Evolutionary conservation across 2,797 vertebrate species (phyloP).

Genomic region (Thunnus albacares): DNA sequence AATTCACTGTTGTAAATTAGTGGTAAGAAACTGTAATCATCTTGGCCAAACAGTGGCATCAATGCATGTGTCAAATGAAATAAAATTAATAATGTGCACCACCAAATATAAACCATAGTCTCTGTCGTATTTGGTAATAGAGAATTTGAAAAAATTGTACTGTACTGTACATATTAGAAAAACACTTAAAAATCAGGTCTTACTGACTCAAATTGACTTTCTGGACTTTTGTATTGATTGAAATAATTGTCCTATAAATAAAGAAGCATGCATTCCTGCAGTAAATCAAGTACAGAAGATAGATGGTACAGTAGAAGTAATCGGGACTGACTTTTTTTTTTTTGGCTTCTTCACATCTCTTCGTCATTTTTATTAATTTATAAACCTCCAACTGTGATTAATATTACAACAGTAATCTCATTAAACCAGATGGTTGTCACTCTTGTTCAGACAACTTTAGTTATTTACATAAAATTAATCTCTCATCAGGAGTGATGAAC

Average conservation of each 20-base stretch:
- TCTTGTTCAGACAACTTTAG: background rate
- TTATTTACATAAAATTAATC: slow-evolving; percentile 43
- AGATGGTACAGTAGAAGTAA: background rate
- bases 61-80: background rate
- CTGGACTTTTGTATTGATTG: too few species aligned
- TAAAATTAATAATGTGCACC: background rate
- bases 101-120: background rate
- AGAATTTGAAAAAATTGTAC: background rate
- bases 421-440: slow-evolving; percentile 21
- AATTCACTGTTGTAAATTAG: too few species aligned
- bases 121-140: background rate
- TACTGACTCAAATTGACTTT: too few species aligned
- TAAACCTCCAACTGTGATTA: slow-evolving; percentile 1
- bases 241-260: too few species aligned
- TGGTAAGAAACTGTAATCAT: too few species aligned
- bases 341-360: background rate
- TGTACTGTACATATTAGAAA: too few species aligned
- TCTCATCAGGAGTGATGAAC: slow-evolving; percentile 14
- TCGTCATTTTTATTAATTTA: background rate
- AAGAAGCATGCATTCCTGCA: too few species aligned
- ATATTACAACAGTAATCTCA: slow-evolving; percentile 17
- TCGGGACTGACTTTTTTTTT: background rate
- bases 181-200: too few species aligned
- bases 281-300: too few species aligned
- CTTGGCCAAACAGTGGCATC: background rate